Conservation (phyloP, 2,797 vertebrate species). For the Semotilus atromaculatus region DNA sequence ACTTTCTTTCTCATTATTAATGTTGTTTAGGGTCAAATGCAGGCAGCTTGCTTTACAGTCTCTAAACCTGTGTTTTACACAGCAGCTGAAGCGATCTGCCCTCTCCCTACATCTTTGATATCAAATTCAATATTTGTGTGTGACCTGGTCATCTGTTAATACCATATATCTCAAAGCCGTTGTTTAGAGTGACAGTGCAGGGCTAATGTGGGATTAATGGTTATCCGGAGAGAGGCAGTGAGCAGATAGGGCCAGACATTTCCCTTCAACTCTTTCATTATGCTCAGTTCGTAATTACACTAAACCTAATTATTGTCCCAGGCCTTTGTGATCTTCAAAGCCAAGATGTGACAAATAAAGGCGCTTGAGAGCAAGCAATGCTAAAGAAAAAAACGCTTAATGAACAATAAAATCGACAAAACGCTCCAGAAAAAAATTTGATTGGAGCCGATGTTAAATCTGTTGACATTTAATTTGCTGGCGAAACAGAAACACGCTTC, state of each 20-base stretch:
- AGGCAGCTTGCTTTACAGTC: neutral
- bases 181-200: constrained; percentile 63
- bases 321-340: constrained; percentile 84
- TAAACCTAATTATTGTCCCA: constrained; percentile 83
- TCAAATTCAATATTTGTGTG: constrained; percentile 24
- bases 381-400: constrained; percentile 70
- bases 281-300: constrained; percentile 79
- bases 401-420: constrained; percentile 83
- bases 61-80: neutral
- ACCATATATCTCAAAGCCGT: constrained; percentile 49
- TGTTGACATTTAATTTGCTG: constrained; percentile 84
- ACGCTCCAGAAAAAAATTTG: constrained; percentile 64
- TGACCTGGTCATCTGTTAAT: constrained; percentile 35
- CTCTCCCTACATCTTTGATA: constrained; percentile 20
- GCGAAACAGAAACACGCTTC: constrained; percentile 63
- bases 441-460: constrained; percentile 72
- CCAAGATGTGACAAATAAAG: constrained; percentile 78
- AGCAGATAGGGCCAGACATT: constrained; percentile 57
- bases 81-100: neutral
- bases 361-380: constrained; percentile 69
- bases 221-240: constrained; percentile 53
- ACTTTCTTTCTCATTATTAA: constrained; percentile 6
- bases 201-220: constrained; percentile 64
- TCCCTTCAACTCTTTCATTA: constrained; percentile 79
- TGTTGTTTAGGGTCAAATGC: neutral